Percentiles rank a stretch among this genome's conserved stretches.
These are phyloP conservation scores for Conopomorpha cramerella DNA, from an alignment of 1,140 invertebrate genomes.

Conservation along the genomic window DNA sequence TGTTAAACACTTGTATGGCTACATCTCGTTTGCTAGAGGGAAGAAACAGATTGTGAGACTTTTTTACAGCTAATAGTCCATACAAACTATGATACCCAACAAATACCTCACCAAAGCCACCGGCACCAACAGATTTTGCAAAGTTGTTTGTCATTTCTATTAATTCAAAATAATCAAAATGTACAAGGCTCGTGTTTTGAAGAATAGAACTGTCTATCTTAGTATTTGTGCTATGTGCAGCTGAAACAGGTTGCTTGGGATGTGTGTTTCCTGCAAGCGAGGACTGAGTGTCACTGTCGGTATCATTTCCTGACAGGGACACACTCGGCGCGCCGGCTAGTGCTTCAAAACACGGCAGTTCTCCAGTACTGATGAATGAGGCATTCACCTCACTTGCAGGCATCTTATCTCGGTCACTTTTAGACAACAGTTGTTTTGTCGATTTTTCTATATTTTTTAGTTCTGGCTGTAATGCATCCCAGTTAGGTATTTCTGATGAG, in stretches of 20 bases:
- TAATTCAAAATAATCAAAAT: conserved; percentile 32
- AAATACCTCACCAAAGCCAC: conserved; percentile 74
- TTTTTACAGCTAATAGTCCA: conserved; percentile 67
- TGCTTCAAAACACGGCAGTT: too few species aligned
- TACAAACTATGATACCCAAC: conserved; percentile 52
- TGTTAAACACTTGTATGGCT: conserved; percentile 65
- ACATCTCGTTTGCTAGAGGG: conserved; percentile 42
- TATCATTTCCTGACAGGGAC: too few species aligned
- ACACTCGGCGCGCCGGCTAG: too few species aligned
- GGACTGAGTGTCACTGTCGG: too few species aligned
- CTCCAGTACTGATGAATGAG: too few species aligned
- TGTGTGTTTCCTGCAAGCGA: too few species aligned
- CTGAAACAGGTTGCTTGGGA: conserved; percentile 19
- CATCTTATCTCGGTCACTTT: too few species aligned
- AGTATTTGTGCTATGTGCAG: conserved; percentile 1
- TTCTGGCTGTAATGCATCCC: conserved; percentile 14
- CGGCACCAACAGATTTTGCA: conserved; percentile 63
- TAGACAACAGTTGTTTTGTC: too few species aligned
- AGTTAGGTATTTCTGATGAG: conserved; percentile 10
- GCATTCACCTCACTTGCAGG: too few species aligned
- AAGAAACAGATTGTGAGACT: conserved; percentile 46
- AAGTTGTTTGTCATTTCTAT: conserved; percentile 35
- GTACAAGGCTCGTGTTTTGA: conserved; percentile 25
- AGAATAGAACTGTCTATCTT: conserved; percentile 30
- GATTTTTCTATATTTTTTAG: conserved; percentile 12